A percentile compares a stretch with the other conserved stretches of the same genome.
Evolutionary conservation across 2,888 invertebrate species (phyloP).

Genomic region (Torymus texanus): DNA sequence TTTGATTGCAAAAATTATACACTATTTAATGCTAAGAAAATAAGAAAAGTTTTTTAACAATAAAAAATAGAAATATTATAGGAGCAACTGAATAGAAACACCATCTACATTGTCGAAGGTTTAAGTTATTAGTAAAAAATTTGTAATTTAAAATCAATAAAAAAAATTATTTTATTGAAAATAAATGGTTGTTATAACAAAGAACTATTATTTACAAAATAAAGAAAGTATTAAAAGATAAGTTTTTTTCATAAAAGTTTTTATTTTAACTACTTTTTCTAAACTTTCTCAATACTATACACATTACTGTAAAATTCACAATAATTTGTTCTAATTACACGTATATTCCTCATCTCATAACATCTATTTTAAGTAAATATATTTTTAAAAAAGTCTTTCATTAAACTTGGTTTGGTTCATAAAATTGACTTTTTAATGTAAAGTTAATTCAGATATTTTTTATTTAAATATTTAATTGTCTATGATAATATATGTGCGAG

Average conservation of each 20-base stretch:
- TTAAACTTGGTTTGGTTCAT: conserved; percentile 38
- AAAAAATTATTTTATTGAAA: no score
- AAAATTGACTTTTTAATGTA: conserved; percentile 43
- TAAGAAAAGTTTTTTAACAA: no score
- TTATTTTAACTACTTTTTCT: conserved; percentile 42
- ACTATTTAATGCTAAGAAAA: no score
- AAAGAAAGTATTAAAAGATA: neutral
- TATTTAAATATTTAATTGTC: neutral
- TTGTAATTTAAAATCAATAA: no score
- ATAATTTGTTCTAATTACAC: conserved; percentile 48
- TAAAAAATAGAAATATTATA: no score
- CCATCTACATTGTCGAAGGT: no score
- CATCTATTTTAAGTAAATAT: conserved; percentile 44
- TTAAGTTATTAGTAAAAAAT: no score
- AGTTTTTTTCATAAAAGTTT: conserved; percentile 33
- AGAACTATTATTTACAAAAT: neutral
- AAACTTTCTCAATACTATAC: conserved; percentile 45
- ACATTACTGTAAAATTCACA: conserved; percentile 46
- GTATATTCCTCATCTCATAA: conserved; percentile 39
- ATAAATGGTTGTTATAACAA: no score
- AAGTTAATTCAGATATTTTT: conserved; percentile 7
- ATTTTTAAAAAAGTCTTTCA: conserved; percentile 40
- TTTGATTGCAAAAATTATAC: no score
- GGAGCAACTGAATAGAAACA: no score
- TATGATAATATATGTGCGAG: neutral